Base-by-base conservation (phyloP, 2,797 vertebrate species). In the Leucoraja ocellata region DNA sequence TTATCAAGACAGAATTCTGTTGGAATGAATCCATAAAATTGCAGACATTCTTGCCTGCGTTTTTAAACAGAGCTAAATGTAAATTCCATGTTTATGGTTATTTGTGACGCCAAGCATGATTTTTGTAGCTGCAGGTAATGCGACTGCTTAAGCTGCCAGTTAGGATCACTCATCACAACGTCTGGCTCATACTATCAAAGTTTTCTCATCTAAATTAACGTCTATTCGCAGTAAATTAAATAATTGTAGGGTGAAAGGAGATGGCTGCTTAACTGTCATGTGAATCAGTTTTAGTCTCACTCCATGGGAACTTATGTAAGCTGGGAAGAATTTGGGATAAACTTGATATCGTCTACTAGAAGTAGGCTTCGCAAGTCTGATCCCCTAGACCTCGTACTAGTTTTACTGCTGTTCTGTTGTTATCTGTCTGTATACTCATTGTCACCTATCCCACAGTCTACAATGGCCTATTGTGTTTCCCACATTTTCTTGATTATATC, bases 21-120 rank as follows among this genome's bases (percentile, higher is more conserved):
- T 88, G 84, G 84, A 88, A 14, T 9, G 14, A 88, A 32, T 88
- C 63, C 84, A 68, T 9, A 7, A 88, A 68, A 84, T 84, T 32
- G 63, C 36, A 68, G n/a, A 88, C 84, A 68, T 88, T 68, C 36
- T 88, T 88, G 61, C 84, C 68, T 88, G 65, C 63, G 32, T 88
- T 88, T 65, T 88, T 32, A 88, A 88, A 88, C 63, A 68, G 84
- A 88, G 65, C 68, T 36, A 88, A 88, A 65, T 68, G 32, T 36
- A 32, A 68, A 68, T 68, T 88, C n/a, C 58, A 32, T 79, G 78
- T 7, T 79, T 39, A 39, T 68, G 32, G 18, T 61, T 88, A 68
- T 65, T 88, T 68, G n/a, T 68, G 63, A 63, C 9, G 61, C 84
- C 84, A 65, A n/a, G 68, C 14, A 68, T 36, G 21, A 36, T 68